Evolutionary conservation across 2,888 invertebrate species (phyloP).

Genomic region (Lasioglossum zephyrum): DNA sequence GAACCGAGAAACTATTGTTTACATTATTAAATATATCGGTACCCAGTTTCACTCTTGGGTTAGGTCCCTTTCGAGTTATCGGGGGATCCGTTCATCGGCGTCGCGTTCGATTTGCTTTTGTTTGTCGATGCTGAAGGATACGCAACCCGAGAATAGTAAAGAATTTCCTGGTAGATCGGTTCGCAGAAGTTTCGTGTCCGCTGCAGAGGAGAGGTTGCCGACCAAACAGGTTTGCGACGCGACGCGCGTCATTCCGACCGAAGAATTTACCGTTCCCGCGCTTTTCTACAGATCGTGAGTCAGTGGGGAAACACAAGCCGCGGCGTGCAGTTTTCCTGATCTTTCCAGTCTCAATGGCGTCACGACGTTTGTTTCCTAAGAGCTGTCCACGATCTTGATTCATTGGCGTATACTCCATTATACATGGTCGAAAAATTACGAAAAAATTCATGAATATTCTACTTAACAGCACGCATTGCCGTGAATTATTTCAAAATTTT

Average conservation of each 20-base stretch:
- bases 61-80: not conserved
- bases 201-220: slow-evolving; percentile 40
- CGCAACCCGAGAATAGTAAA: not conserved
- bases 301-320: slow-evolving; percentile 34
- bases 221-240: slow-evolving; percentile 58
- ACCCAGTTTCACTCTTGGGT: not conserved
- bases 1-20: no score
- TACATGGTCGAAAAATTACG: no score
- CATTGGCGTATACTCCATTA: not conserved
- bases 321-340: slow-evolving; percentile 20
- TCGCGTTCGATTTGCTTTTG: not conserved
- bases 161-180: slow-evolving; percentile 21
- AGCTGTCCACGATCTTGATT: not conserved
- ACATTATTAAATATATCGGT: no score
- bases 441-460: no score
- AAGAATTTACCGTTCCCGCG: slow-evolving; percentile 22
- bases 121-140: not conserved
- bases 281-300: slow-evolving; percentile 30
- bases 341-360: not conserved
- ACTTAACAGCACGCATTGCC: no score
- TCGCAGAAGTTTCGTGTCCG: slow-evolving; percentile 34
- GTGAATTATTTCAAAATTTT: no score
- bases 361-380: not conserved
- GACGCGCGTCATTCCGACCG: not conserved
- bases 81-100: no score